Percentiles rank a stretch among this genome's conserved stretches.
phyloP scores from a whole-genome alignment of 2,797 vertebrate genomes.

The Syngnathus rostellatus region DNA sequence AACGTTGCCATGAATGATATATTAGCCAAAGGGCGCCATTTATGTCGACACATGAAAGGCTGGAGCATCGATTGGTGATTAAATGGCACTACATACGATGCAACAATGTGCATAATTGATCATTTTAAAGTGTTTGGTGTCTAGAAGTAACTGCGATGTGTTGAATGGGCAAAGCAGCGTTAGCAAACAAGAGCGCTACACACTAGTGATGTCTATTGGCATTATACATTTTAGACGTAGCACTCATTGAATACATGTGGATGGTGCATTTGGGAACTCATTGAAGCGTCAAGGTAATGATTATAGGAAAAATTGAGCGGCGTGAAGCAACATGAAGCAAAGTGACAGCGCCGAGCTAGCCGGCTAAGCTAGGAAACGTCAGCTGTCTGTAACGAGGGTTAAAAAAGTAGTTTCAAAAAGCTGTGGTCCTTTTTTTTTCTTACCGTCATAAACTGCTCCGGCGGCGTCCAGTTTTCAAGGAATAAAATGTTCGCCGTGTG shows the following conservation, averaged over 20 bases:
- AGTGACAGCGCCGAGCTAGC: constrained; percentile 59
- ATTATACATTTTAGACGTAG: not conserved
- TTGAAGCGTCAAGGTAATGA: not conserved
- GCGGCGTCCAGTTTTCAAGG: constrained; percentile 73
- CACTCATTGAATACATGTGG: not conserved
- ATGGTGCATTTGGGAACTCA: not conserved
- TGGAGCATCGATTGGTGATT: not conserved
- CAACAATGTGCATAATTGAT: constrained; percentile 14
- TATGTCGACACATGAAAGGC: not conserved
- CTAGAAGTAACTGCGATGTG: constrained; percentile 27
- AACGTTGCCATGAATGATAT: constrained; percentile 27
- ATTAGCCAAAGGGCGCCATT: constrained; percentile 5
- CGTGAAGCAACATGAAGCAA: constrained; percentile 47
- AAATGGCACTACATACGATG: not conserved
- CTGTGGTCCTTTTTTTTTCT: constrained; percentile 35
- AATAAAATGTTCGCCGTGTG: constrained; percentile 47
- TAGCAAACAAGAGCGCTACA: constrained; percentile 36
- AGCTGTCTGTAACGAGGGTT: constrained; percentile 21
- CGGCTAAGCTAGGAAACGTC: constrained; percentile 47
- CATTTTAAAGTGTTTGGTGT: constrained; percentile 9
- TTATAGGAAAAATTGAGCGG: constrained; percentile 10
- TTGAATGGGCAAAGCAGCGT: constrained; percentile 56
- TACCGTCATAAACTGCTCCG: constrained; percentile 78
- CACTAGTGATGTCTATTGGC: not conserved
- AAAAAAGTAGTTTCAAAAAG: constrained; percentile 16